phyloP scores from a whole-genome alignment of 2,888 invertebrate species.

The Drosophila pseudotalamancana region DNA sequence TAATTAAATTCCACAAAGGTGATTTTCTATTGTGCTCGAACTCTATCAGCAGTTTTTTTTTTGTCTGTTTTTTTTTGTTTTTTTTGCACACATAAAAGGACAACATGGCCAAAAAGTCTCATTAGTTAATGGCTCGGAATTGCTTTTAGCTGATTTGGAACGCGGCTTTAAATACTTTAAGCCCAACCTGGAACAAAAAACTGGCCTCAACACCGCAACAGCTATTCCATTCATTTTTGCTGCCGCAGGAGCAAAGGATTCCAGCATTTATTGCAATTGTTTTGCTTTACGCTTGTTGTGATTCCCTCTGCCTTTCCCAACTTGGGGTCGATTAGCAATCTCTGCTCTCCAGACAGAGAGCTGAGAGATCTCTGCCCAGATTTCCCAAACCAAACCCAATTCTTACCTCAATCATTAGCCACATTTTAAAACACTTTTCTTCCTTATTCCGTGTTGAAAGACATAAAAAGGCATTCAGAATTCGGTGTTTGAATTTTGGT shows the following conservation, averaged over 20 bases:
- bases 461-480: constrained; percentile 5
- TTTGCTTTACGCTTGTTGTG: constrained; percentile 56
- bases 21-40: constrained; percentile 26
- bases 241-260: constrained; percentile 39
- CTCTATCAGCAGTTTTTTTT: constrained; percentile 27
- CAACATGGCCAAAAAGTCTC: constrained; percentile 43
- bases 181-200: neutral
- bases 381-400: neutral
- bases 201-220: constrained; percentile 46
- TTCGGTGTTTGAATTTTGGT: constrained; percentile 16
- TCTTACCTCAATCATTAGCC: neutral
- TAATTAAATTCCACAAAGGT: constrained; percentile 73
- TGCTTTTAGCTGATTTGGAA: neutral
- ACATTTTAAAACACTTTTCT: neutral
- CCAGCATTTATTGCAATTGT: constrained; percentile 68
- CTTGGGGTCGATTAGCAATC: no score
- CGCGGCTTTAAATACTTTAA: constrained; percentile 34
- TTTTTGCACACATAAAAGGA: constrained; percentile 32
- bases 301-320: no score
- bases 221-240: constrained; percentile 44
- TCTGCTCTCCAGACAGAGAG: no score
- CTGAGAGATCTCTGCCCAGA: no score
- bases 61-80: neutral
- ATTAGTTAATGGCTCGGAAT: constrained; percentile 70
- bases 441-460: neutral